Conservation (phyloP, 2,888 invertebrate species). For the Pegoplata infirma region DNA sequence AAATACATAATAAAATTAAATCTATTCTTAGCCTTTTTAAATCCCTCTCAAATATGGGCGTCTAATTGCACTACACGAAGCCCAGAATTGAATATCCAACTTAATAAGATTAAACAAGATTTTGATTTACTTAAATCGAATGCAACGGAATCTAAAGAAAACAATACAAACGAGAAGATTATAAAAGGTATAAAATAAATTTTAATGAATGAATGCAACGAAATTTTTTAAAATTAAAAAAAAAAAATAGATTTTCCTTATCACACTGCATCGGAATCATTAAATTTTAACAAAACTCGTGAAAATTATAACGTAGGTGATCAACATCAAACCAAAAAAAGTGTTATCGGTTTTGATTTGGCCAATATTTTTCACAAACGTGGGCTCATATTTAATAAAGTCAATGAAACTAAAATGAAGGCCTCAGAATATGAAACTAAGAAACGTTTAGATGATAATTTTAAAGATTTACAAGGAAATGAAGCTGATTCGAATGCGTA, state of each 20-base stretch:
- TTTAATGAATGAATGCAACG: no score
- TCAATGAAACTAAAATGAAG: no score
- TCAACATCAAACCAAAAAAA: background rate
- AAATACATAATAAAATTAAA: background rate
- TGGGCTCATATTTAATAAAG: background rate
- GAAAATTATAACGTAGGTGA: no score
- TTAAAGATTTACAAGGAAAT: no score
- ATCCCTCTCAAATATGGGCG: background rate
- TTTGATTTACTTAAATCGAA: slow-evolving; percentile 4
- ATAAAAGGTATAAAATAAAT: background rate
- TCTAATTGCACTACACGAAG: slow-evolving; percentile 30
- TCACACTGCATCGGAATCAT: background rate
- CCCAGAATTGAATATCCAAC: background rate
- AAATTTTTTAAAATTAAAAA: background rate
- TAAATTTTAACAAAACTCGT: background rate
- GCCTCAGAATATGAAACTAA: no score
- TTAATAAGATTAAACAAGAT: slow-evolving; percentile 8
- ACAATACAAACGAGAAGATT: background rate
- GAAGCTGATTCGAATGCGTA: no score
- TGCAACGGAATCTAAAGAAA: background rate
- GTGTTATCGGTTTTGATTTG: background rate
- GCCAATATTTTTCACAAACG: background rate
- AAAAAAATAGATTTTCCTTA: background rate
- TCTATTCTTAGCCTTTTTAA: background rate
- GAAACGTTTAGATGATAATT: no score